Evolutionary conservation across 2,113 vertebrate genomes (phyloP).

Genomic region (Daphoenositta chrysoptera): DNA sequence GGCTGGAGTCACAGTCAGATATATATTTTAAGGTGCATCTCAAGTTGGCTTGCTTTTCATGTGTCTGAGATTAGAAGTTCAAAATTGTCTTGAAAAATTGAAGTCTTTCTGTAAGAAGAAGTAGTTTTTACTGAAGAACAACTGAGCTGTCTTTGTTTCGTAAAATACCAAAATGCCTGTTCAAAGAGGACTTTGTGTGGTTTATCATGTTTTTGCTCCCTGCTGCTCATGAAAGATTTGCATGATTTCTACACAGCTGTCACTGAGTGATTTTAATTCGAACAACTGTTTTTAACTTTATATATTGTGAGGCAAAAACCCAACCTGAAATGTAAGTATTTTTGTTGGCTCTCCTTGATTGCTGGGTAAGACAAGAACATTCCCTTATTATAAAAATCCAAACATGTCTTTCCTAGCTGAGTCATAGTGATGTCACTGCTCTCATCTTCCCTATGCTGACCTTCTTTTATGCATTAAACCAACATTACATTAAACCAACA

Average conservation of each 20-base stretch:
- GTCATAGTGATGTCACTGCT: not conserved
- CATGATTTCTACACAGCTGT: conserved; percentile 43
- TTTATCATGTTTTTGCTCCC: not conserved
- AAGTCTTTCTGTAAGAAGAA: not conserved
- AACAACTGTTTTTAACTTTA: conserved; percentile 30
- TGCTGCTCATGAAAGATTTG: conserved; percentile 8
- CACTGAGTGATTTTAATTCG: conserved; percentile 35
- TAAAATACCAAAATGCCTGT: not conserved
- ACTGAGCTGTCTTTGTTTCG: not conserved
- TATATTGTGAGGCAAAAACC: not conserved
- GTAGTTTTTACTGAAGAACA: not conserved
- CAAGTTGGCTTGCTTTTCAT: not conserved
- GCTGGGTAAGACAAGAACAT: conserved; percentile 1
- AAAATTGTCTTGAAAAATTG: not conserved
- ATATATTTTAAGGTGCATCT: not conserved
- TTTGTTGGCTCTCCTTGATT: conserved; percentile 24
- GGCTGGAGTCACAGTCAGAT: not conserved
- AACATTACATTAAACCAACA: not conserved
- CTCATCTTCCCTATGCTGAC: not conserved
- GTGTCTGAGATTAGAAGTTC: not conserved
- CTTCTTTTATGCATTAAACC: not conserved
- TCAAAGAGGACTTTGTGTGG: not conserved
- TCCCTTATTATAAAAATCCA: not conserved
- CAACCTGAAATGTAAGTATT: conserved; percentile 50
- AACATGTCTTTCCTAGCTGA: not conserved